Evolutionary conservation across 2,888 invertebrate genomes (phyloP).

Genomic region (Mamestra brassicae): DNA sequence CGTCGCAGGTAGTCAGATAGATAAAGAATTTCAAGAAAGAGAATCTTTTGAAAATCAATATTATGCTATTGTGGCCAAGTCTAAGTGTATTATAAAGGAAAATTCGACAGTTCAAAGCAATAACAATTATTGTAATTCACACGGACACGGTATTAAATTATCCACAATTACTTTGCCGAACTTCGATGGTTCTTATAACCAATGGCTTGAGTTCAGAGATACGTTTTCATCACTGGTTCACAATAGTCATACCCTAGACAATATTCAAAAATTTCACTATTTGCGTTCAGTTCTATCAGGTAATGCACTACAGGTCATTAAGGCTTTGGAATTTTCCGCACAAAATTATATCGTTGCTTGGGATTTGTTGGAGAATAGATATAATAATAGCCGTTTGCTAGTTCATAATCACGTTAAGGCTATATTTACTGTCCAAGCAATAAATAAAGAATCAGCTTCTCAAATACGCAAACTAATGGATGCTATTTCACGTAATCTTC

Average conservation of each 20-base stretch:
- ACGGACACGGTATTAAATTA: neutral
- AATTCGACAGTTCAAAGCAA: slow-evolving; percentile 1
- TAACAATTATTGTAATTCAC: neutral
- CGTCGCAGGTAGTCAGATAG: neutral
- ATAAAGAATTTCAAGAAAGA: neutral
- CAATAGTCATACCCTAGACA: neutral
- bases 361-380: neutral
- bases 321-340: neutral
- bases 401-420: slow-evolving; percentile 1
- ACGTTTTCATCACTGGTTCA: slow-evolving; percentile 7
- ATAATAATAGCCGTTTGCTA: neutral
- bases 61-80: slow-evolving; percentile 3
- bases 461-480: neutral
- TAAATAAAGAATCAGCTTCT: slow-evolving; percentile 1
- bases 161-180: slow-evolving; percentile 9
- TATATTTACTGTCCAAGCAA: neutral
- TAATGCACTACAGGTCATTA: slow-evolving; percentile 3
- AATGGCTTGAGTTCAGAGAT: slow-evolving; percentile 16
- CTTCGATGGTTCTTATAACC: slow-evolving; percentile 6
- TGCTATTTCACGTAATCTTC: neutral
- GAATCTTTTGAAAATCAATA: neutral
- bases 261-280: neutral
- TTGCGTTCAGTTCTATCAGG: slow-evolving; percentile 2
- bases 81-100: slow-evolving; percentile 1
- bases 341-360: neutral